phyloP scores from a whole-genome alignment of 2,113 vertebrate genomes.

The human region GRCh38 chr2:216934501-216935000 shows the following conservation, averaged over 20 bases:
- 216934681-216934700: not conserved
- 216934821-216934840: not conserved
- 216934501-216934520: not conserved
- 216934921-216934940: not conserved
- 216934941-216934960: not conserved
- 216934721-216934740: not conserved
- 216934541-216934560: not conserved
- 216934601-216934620: not conserved
- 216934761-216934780: not conserved
- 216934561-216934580: not conserved
- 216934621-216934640: not conserved
- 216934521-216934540: not conserved
- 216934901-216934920: not conserved
- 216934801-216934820: not conserved
- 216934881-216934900: not conserved
- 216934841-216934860: not conserved
- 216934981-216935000: not conserved
- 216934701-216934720: not conserved
- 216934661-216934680: not conserved
- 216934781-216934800: not conserved
- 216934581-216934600: not conserved
- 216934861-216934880: not conserved
- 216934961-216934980: not conserved
- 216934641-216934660: not conserved
- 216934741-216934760: not conserved